These are phyloP conservation scores for Sylvicapra grimmia DNA, from an alignment of 2,113 vertebrate genomes.

Conservation along the genomic window DNA sequence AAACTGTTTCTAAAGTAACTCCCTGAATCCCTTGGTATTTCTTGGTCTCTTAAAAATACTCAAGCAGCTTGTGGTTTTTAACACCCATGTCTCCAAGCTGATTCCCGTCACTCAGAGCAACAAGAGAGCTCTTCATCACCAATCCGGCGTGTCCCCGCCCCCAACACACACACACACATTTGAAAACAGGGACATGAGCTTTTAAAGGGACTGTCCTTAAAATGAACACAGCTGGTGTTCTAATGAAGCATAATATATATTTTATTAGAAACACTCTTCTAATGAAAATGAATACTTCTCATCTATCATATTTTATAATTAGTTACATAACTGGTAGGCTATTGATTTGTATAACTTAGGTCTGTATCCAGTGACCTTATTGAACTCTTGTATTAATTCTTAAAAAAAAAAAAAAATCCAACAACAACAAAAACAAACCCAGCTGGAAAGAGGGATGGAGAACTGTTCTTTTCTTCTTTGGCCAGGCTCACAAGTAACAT, in stretches of 20 bases:
- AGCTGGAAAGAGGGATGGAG: not conserved
- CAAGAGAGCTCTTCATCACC: not conserved
- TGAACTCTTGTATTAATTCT: not conserved
- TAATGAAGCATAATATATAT: not conserved
- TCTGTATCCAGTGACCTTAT: not conserved
- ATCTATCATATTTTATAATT: not conserved
- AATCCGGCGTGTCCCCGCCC: not conserved
- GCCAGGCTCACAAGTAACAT: not conserved
- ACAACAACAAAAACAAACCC: not conserved
- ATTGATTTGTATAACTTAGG: not conserved
- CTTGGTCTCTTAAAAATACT: slow-evolving; percentile 3
- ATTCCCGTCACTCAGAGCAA: not conserved
- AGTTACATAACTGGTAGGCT: not conserved
- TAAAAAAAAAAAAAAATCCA: not conserved
- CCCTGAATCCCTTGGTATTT: not conserved
- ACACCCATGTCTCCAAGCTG: not conserved
- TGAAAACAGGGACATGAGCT: not conserved
- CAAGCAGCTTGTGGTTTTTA: not conserved
- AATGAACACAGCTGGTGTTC: not conserved
- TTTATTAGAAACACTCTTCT: not conserved
- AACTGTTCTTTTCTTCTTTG: not conserved
- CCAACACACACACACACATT: not conserved
- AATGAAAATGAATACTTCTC: not conserved
- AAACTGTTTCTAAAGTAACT: slow-evolving; percentile 1
- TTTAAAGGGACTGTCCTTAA: not conserved